phyloP scores from a whole-genome alignment of 1,140 invertebrate genomes.

The Lasaia peninsularis region DNA sequence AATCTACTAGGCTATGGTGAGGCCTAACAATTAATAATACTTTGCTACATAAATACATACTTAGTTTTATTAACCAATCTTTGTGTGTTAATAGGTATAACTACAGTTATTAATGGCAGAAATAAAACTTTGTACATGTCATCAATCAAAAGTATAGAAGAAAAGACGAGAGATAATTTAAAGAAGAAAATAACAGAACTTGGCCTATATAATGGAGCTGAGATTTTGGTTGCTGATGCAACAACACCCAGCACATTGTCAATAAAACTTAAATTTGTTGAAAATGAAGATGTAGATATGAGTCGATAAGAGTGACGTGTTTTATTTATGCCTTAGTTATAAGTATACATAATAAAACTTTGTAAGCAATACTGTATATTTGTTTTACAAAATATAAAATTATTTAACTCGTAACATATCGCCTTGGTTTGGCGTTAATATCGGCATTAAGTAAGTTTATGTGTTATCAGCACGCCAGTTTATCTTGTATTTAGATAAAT shows the following conservation, averaged over 20 bases:
- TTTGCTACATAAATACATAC: too few relatives aligned
- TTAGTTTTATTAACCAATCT: too few relatives aligned
- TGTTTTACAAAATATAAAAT: too few relatives aligned
- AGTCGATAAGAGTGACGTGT: constrained; percentile 29
- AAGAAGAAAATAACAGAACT: constrained; percentile 91
- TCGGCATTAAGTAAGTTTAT: too few relatives aligned
- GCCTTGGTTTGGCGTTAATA: too few relatives aligned
- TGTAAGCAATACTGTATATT: not conserved
- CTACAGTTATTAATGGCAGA: constrained; percentile 87
- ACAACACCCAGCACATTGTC: constrained; percentile 91
- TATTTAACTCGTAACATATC: too few relatives aligned
- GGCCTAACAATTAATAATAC: too few relatives aligned
- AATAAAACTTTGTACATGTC: constrained; percentile 96
- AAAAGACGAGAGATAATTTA: constrained; percentile 90
- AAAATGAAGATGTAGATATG: constrained; percentile 76
- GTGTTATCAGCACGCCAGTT: too few relatives aligned
- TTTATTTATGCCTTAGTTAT: not conserved
- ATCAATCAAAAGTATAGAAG: constrained; percentile 92
- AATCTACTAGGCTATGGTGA: too few relatives aligned
- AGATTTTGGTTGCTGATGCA: constrained; percentile 92
- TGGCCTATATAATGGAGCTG: constrained; percentile 87
- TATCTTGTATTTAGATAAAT: too few relatives aligned
- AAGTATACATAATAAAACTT: not conserved
- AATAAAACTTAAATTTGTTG: constrained; percentile 81
- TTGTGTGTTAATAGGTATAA: constrained; percentile 79